phyloP scores from a whole-genome alignment of 2,888 invertebrate genomes.

The Euzophera pinguis region DNA sequence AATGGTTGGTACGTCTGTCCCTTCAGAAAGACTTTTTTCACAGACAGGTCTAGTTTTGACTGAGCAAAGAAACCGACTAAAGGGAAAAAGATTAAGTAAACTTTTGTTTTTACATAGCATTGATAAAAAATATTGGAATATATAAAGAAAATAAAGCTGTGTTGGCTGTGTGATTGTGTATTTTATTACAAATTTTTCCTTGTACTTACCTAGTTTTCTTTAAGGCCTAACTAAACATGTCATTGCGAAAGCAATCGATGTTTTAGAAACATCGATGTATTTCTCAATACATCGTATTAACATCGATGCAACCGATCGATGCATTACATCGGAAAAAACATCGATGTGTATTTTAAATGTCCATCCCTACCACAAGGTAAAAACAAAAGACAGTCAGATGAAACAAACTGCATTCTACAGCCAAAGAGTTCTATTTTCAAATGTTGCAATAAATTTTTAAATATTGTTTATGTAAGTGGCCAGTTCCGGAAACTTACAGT shows the following conservation, averaged over 20 bases:
- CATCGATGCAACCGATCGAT: conserved; percentile 5
- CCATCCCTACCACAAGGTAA: too few relatives aligned
- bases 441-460: too few relatives aligned
- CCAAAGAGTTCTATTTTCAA: too few relatives aligned
- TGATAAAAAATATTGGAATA: conserved; percentile 13
- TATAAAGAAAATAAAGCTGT: too few relatives aligned
- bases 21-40: conserved; percentile 22
- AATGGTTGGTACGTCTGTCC: conserved; percentile 23
- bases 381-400: too few relatives aligned
- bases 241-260: conserved; percentile 5
- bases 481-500: too few relatives aligned
- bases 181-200: background rate
- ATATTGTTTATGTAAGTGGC: too few relatives aligned
- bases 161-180: conserved; percentile 2
- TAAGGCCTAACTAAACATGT: conserved; percentile 1
- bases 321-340: conserved; percentile 6
- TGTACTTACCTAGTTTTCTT: background rate
- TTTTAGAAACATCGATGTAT: conserved; percentile 4
- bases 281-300: conserved; percentile 1
- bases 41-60: conserved; percentile 12
- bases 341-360: conserved; percentile 9
- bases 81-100: conserved; percentile 17
- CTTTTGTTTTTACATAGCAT: conserved; percentile 14
- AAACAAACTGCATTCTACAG: too few relatives aligned
- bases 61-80: conserved; percentile 9